A percentile compares a stretch with the other conserved stretches of the same genome.
These are phyloP conservation scores for Ambastaia sidthimunki DNA, from an alignment of 2,797 vertebrate genomes.

Conservation along the genomic window DNA sequence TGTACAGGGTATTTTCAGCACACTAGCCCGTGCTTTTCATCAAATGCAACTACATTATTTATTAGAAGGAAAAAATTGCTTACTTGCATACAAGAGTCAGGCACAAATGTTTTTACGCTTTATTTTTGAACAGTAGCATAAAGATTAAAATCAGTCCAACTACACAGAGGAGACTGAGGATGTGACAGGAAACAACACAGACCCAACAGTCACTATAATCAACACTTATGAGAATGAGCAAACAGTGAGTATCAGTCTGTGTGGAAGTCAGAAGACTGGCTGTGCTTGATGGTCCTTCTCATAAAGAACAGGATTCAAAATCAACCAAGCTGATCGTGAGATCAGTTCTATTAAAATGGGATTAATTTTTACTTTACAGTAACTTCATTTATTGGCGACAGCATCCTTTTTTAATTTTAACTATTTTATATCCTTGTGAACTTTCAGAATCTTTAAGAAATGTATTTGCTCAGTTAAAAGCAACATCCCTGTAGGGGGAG, in stretches of 20 bases:
- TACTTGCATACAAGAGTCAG: background rate
- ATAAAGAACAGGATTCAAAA: background rate
- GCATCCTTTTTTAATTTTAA: background rate
- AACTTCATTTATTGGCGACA: background rate
- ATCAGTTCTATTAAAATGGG: conserved; percentile 1
- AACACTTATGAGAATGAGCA: conserved; percentile 54
- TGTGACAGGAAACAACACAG: conserved; percentile 44
- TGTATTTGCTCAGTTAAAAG: too few species aligned
- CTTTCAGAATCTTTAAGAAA: too few species aligned
- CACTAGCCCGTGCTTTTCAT: too few species aligned
- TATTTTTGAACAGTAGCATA: conserved; percentile 77
- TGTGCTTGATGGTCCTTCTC: background rate
- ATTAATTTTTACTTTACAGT: background rate
- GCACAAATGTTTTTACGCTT: conserved; percentile 56
- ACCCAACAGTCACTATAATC: conserved; percentile 42
- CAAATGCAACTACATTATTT: too few species aligned
- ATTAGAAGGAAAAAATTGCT: too few species aligned
- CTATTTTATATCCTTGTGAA: background rate
- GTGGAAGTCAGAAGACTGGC: background rate
- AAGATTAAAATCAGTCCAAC: conserved; percentile 74
- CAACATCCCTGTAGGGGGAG: too few species aligned
- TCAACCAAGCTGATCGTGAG: background rate
- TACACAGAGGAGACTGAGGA: conserved; percentile 58
- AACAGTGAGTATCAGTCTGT: conserved; percentile 59
- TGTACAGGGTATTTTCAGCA: too few species aligned